Conservation (phyloP, 2,113 vertebrate genomes). For the Ardeotis arabs region DNA sequence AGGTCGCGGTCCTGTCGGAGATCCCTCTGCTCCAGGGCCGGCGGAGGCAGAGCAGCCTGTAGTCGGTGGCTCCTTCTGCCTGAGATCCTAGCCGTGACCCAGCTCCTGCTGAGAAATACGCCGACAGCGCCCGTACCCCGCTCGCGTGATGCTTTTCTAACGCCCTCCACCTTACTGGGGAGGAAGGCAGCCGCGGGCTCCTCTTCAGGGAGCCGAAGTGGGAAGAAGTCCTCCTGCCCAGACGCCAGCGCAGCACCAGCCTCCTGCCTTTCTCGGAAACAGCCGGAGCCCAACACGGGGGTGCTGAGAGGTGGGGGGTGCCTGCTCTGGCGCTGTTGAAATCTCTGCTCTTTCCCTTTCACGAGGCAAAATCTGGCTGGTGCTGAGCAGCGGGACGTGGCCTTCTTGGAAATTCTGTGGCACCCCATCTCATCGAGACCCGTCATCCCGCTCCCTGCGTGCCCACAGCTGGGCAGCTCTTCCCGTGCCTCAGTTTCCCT, state of each 20-base stretch:
- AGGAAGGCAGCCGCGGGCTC: rapidly evolving
- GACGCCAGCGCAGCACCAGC: rapidly evolving
- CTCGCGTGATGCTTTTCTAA: not conserved
- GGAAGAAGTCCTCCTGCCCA: not conserved
- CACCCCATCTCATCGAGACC: not conserved
- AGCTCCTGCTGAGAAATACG: not conserved
- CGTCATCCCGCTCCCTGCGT: rapidly evolving
- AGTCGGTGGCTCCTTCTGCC: not conserved
- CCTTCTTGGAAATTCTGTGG: not conserved
- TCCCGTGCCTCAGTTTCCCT: not conserved
- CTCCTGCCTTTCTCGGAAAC: not conserved
- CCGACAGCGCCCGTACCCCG: rapidly evolving
- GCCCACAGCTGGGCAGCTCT: not conserved
- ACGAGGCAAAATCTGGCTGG: not conserved
- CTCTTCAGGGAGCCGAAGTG: not conserved
- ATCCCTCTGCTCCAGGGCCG: not conserved
- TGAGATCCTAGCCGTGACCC: rapidly evolving
- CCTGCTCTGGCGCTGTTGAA: rapidly evolving
- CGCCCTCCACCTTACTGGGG: rapidly evolving
- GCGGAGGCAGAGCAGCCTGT: not conserved
- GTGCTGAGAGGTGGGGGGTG: not conserved
- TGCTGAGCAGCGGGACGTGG: rapidly evolving
- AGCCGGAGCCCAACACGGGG: rapidly evolving
- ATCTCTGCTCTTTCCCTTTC: not conserved
- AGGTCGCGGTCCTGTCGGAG: not conserved